Evolutionary conservation across 2,797 vertebrate species (phyloP).

Genomic region (Acanthurus lineatus): DNA sequence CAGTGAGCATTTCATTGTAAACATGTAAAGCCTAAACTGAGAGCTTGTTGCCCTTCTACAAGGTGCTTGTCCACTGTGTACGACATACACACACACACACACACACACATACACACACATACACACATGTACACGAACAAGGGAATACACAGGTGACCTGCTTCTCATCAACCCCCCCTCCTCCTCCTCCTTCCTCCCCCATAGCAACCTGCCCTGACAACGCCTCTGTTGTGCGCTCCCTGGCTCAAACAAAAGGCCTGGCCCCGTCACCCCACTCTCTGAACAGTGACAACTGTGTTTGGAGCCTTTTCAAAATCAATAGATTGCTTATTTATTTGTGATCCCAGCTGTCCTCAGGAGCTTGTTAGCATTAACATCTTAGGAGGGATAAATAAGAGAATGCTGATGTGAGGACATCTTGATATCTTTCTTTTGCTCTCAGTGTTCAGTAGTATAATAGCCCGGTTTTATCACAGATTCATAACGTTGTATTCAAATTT

Average conservation of each 20-base stretch:
- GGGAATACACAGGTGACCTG: constrained; percentile 86
- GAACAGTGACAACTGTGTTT: constrained; percentile 31
- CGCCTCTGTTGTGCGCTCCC: constrained; percentile 79
- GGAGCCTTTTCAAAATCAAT: constrained; percentile 69
- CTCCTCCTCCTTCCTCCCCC: constrained; percentile 38
- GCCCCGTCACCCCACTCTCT: constrained; percentile 46
- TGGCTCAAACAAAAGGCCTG: constrained; percentile 80
- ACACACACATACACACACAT: constrained; percentile 13
- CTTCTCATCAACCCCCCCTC: constrained; percentile 78
- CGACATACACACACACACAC: constrained; percentile 22
- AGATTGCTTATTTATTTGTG: constrained; percentile 57
- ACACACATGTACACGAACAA: no score
- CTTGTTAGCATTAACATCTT: constrained; percentile 36
- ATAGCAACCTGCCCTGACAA: constrained; percentile 84
- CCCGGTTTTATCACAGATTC: not conserved
- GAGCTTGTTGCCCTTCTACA: constrained; percentile 8
- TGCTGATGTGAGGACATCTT: not conserved
- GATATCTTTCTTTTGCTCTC: constrained; percentile 1
- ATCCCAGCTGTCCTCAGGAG: constrained; percentile 45
- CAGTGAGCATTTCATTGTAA: not conserved
- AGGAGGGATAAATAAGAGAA: constrained; percentile 5
- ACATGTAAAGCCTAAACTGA: not conserved
- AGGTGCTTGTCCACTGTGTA: constrained; percentile 16
- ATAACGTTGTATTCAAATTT: not conserved
- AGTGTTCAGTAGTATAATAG: not conserved